These are phyloP conservation scores for Pandemis heparana DNA, from an alignment of 2,888 invertebrate genomes.

Conservation along the genomic window DNA sequence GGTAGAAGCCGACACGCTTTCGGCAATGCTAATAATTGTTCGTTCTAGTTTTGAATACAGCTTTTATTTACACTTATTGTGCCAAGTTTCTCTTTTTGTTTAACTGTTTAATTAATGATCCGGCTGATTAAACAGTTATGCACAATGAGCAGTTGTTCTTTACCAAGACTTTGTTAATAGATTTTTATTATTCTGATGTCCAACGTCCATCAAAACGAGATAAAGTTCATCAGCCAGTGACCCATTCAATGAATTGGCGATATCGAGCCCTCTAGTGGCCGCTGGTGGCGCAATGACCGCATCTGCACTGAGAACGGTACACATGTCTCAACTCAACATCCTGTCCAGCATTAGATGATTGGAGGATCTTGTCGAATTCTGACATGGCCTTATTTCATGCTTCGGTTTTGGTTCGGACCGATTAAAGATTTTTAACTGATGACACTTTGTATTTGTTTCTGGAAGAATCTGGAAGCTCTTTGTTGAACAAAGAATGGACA, in stretches of 20 bases:
- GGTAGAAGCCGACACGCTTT: conserved; percentile 49
- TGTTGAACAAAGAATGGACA: not conserved
- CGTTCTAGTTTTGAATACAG: conserved; percentile 55
- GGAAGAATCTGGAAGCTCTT: not conserved
- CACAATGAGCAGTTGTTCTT: conserved; percentile 15
- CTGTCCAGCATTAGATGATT: conserved; percentile 11
- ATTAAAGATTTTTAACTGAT: too few relatives aligned
- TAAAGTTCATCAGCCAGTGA: conserved; percentile 56
- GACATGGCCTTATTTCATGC: not conserved
- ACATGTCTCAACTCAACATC: conserved; percentile 16
- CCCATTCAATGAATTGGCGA: conserved; percentile 69
- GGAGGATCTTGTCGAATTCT: conserved; percentile 10
- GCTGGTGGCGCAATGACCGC: conserved; percentile 42
- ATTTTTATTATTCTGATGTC: conserved; percentile 28
- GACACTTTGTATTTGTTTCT: not conserved
- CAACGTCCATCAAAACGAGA: conserved; percentile 46
- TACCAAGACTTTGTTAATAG: conserved; percentile 34
- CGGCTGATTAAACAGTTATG: conserved; percentile 10
- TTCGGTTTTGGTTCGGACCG: too few relatives aligned
- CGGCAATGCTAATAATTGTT: conserved; percentile 55
- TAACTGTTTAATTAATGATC: conserved; percentile 3
- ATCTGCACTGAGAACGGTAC: conserved; percentile 14
- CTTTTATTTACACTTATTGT: conserved; percentile 53
- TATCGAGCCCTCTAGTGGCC: conserved; percentile 65
- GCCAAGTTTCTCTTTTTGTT: conserved; percentile 51